Evolutionary conservation across 2,797 vertebrate genomes (phyloP).

Genomic region (Otolemur crassicaudatus): DNA sequence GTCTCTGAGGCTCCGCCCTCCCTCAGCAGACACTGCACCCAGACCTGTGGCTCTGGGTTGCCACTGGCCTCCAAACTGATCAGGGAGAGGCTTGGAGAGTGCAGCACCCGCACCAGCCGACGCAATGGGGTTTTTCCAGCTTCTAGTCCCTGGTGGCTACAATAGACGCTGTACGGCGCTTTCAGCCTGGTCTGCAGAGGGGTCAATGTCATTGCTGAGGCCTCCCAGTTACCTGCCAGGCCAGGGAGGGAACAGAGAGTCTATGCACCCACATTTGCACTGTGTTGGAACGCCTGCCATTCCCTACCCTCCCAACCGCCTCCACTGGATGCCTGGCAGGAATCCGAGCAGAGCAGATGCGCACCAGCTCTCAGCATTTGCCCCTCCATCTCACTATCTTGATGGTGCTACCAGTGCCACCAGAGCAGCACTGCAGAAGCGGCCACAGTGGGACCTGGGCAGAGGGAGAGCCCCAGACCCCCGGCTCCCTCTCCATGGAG

Average conservation of each 20-base stretch:
- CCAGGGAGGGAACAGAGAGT: neutral
- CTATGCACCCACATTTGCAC: too few relatives aligned
- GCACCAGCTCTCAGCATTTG: neutral
- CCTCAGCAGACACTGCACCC: neutral
- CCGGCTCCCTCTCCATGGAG: too few relatives aligned
- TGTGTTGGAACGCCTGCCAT: neutral
- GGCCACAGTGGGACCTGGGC: neutral
- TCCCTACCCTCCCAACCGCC: neutral
- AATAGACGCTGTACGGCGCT: neutral
- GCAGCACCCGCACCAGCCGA: neutral
- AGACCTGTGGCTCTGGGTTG: too few relatives aligned
- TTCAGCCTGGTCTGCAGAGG: neutral
- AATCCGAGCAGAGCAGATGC: neutral
- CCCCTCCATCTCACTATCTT: neutral
- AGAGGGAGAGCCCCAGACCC: neutral
- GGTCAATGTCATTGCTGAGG: too few relatives aligned
- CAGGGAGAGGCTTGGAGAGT: neutral
- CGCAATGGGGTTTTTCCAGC: neutral
- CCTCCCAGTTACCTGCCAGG: neutral
- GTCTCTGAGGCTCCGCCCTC: neutral
- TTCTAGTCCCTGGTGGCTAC: neutral
- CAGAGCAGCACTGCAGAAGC: neutral
- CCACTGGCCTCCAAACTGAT: neutral
- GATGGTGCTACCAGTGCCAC: neutral
- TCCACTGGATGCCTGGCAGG: too few relatives aligned